phyloP scores from a whole-genome alignment of 1,140 invertebrate genomes.

The Sycobia sp. region DNA sequence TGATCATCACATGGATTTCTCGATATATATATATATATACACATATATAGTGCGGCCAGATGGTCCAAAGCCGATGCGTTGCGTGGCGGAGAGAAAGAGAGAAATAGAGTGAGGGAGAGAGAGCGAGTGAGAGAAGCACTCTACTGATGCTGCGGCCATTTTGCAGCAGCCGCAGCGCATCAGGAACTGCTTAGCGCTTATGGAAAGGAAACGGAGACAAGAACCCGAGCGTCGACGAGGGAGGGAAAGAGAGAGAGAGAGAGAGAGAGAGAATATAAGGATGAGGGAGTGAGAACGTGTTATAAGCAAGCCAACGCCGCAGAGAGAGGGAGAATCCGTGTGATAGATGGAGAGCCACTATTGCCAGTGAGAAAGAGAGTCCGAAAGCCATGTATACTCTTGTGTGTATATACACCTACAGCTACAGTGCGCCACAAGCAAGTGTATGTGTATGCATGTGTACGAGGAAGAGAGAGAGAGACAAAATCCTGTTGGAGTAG shows the following conservation, averaged over 20 bases:
- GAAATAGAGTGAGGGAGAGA: slow-evolving; percentile 30
- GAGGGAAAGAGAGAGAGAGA: slow-evolving; percentile 5
- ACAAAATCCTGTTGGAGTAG: background rate
- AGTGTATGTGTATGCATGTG: too few species aligned
- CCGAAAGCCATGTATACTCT: slow-evolving; percentile 12
- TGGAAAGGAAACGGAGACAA: slow-evolving; percentile 33
- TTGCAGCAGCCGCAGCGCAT: slow-evolving; percentile 30
- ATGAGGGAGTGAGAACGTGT: slow-evolving; percentile 43
- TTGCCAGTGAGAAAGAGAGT: slow-evolving; percentile 27
- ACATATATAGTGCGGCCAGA: too few species aligned
- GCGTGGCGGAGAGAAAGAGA: slow-evolving; percentile 18
- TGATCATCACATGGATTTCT: too few species aligned
- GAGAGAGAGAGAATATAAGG: slow-evolving; percentile 20
- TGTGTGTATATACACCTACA: slow-evolving; percentile 35
- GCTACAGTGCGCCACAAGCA: too few species aligned
- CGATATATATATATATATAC: too few species aligned
- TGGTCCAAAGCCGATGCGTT: too few species aligned
- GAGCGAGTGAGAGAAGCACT: slow-evolving; percentile 20
- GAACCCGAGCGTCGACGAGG: slow-evolving; percentile 26
- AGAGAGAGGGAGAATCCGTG: slow-evolving; percentile 35
- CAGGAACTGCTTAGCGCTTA: slow-evolving; percentile 34
- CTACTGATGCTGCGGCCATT: slow-evolving; percentile 34
- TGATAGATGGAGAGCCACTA: slow-evolving; percentile 33
- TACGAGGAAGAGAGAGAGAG: slow-evolving; percentile 28
- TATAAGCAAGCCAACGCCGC: too few species aligned